Conservation (phyloP, 2,113 vertebrate genomes). For the Ceuthmochares aereus region DNA sequence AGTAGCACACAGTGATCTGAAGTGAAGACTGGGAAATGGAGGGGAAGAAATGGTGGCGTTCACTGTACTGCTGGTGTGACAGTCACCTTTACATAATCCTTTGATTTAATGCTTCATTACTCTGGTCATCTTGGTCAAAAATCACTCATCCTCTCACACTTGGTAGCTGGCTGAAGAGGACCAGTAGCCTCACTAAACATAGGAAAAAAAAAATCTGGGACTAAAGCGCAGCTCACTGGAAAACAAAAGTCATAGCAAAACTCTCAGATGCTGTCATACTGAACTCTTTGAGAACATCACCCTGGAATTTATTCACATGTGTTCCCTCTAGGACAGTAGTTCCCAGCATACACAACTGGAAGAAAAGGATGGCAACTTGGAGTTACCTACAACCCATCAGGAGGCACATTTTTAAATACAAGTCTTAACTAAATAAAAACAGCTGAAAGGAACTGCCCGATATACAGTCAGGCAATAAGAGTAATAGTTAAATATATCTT, state of each 20-base stretch:
- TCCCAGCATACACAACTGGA: neutral
- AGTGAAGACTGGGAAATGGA: neutral
- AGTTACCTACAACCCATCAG: neutral
- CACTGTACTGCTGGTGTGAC: neutral
- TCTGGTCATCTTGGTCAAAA: neutral
- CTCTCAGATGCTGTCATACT: neutral
- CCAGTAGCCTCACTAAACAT: neutral
- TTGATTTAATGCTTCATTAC: neutral
- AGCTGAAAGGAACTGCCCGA: neutral
- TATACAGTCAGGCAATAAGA: neutral
- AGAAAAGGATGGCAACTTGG: neutral
- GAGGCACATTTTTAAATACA: neutral
- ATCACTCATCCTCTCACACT: neutral
- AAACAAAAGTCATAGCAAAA: neutral
- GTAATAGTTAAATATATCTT: neutral
- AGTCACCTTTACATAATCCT: neutral
- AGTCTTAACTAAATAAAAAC: neutral
- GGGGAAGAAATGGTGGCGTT: neutral
- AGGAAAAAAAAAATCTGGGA: neutral
- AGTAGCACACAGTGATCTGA: neutral
- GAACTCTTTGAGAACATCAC: neutral
- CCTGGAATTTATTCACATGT: neutral
- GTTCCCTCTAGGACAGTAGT: neutral
- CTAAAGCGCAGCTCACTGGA: neutral
- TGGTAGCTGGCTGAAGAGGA: neutral